These are phyloP conservation scores for Patella pellucida DNA, from an alignment of 2,888 invertebrate species.

Conservation along the genomic window DNA sequence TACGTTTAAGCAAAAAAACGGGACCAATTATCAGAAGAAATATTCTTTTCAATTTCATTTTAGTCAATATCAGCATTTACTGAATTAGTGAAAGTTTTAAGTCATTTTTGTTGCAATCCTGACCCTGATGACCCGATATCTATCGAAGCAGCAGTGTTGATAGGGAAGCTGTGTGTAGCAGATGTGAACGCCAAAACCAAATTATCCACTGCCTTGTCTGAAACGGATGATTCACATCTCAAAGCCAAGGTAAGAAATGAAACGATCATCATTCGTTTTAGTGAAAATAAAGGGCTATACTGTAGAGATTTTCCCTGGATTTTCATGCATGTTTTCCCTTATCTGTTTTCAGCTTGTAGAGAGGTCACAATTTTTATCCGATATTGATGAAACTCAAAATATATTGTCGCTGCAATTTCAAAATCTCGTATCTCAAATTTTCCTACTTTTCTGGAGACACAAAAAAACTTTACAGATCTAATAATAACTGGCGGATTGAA, in stretches of 20 bases:
- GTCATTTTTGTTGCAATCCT: conserved; percentile 61
- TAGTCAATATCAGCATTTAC: conserved; percentile 58
- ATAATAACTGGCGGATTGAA: too few species aligned
- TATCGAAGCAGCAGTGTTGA: conserved; percentile 63
- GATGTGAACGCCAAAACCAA: conserved; percentile 62
- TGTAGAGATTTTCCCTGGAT: too few species aligned
- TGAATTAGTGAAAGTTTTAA: conserved; percentile 62
- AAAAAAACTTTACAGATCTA: too few species aligned
- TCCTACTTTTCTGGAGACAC: too few species aligned
- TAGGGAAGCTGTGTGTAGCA: conserved; percentile 64
- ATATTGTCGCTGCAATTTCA: too few species aligned
- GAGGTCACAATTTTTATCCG: not conserved
- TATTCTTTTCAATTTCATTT: conserved; percentile 18
- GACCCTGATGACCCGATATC: conserved; percentile 62
- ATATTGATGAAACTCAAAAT: not conserved
- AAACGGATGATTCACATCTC: conserved; percentile 54
- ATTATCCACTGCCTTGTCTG: conserved; percentile 52
- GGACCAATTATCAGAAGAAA: not conserved
- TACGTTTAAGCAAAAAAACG: too few species aligned
- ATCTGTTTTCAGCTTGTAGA: not conserved
- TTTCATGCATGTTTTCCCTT: too few species aligned
- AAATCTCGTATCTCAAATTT: too few species aligned
- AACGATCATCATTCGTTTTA: too few species aligned
- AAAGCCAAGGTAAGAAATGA: conserved; percentile 54
- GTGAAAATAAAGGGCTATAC: too few species aligned